Evolutionary conservation across 2,797 vertebrate genomes (phyloP).

Genomic region (Pygocentrus nattereri): DNA sequence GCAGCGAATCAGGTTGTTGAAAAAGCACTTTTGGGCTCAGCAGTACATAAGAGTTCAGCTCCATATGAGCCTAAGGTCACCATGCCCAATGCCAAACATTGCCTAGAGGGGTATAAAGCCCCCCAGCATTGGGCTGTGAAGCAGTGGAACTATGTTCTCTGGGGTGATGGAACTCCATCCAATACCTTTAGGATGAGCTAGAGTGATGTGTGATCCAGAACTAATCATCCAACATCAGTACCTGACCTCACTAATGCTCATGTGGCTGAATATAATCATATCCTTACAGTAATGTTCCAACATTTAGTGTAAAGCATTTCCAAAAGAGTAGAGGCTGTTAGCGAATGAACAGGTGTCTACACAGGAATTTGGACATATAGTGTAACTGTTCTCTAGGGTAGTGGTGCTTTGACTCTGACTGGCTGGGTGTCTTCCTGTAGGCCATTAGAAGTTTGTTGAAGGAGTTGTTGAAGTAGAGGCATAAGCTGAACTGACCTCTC

Average conservation of each 20-base stretch:
- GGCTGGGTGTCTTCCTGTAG: background rate
- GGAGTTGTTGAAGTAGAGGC: background rate
- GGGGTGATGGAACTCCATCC: background rate
- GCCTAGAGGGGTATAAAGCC: too few species aligned
- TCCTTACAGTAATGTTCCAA: background rate
- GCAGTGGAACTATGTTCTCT: background rate
- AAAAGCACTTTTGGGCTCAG: too few species aligned
- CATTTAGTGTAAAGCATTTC: background rate
- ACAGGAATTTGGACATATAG: background rate
- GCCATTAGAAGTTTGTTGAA: background rate
- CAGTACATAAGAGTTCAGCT: too few species aligned
- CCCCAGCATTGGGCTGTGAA: too few species aligned
- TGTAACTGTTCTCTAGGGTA: background rate
- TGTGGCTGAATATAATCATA: background rate
- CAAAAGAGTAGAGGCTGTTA: background rate
- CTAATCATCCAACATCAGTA: background rate
- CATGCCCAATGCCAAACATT: background rate
- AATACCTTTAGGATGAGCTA: background rate
- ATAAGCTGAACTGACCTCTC: conserved; percentile 67
- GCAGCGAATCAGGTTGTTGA: too few species aligned
- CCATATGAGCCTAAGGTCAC: too few species aligned
- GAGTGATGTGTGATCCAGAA: background rate
- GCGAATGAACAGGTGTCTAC: background rate
- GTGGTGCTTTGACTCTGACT: background rate
- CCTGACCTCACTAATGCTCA: too few species aligned